These are phyloP conservation scores for Folsomia manolachei DNA, from an alignment of 2,888 invertebrate genomes.

Conservation along the genomic window DNA sequence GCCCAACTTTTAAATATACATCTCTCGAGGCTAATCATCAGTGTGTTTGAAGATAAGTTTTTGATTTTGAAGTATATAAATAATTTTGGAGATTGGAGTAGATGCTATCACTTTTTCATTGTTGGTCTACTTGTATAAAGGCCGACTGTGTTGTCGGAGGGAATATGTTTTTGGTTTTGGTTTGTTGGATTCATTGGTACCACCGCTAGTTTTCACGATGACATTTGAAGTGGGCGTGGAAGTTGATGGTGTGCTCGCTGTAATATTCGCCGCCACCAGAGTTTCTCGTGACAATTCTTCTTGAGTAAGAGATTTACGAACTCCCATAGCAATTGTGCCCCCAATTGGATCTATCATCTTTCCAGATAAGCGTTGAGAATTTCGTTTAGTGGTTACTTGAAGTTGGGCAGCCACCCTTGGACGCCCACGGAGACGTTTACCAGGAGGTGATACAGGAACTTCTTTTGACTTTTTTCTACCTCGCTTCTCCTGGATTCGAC, in stretches of 20 bases:
- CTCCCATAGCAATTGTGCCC: neutral
- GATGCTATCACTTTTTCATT: neutral
- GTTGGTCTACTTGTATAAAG: neutral
- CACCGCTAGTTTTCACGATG: no score
- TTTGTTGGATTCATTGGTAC: neutral
- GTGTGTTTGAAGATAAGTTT: no score
- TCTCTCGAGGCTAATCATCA: no score
- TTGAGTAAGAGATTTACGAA: conserved; percentile 2
- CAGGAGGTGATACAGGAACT: neutral
- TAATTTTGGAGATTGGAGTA: neutral
- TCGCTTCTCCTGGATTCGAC: neutral
- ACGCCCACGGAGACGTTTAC: neutral
- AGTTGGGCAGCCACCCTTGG: neutral
- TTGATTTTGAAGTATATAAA: no score
- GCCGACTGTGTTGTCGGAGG: neutral
- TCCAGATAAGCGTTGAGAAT: neutral
- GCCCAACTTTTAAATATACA: no score
- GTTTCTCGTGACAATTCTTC: conserved; percentile 14
- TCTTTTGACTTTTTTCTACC: neutral
- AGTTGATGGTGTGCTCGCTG: neutral
- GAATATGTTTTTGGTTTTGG: neutral
- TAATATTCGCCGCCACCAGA: neutral
- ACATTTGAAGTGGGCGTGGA: no score
- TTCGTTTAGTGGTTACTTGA: neutral
- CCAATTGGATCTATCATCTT: neutral